A percentile compares a stretch with the other conserved stretches of the same genome.
phyloP scores from a whole-genome alignment of 2,888 invertebrate species.

The Anagyrus pseudococci region DNA sequence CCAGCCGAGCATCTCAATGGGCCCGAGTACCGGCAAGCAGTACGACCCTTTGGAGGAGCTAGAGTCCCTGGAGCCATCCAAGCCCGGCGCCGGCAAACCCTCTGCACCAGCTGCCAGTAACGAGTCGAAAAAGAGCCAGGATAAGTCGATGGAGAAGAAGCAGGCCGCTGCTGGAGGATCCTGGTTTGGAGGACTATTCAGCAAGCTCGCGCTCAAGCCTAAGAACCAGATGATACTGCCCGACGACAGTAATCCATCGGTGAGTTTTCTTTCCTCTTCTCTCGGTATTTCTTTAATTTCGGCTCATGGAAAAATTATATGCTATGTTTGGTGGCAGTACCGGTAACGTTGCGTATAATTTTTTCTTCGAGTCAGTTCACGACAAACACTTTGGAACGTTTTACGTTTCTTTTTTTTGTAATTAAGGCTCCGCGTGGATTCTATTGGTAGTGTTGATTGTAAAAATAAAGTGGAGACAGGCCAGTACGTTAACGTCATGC shows the following conservation, averaged over 20 bases:
- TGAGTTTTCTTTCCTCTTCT: slow-evolving; percentile 62
- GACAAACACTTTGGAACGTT: slow-evolving; percentile 40
- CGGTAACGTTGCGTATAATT: no score
- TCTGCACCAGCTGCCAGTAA: slow-evolving; percentile 34
- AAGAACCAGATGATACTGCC: slow-evolving; percentile 96
- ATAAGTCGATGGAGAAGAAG: slow-evolving; percentile 58
- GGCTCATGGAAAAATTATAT: no score
- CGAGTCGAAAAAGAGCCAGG: slow-evolving; percentile 36
- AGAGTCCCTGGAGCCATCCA: slow-evolving; percentile 53
- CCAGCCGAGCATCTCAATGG: slow-evolving; percentile 53
- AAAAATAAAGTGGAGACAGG: slow-evolving; percentile 47
- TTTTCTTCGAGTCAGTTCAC: not conserved
- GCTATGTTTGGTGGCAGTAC: no score
- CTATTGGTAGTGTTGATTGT: slow-evolving; percentile 52
- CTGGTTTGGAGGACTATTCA: slow-evolving; percentile 89
- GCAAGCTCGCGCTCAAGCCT: slow-evolving; percentile 80
- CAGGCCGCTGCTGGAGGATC: slow-evolving; percentile 49
- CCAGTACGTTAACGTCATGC: slow-evolving; percentile 51
- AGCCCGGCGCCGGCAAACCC: slow-evolving; percentile 20
- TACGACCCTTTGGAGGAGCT: slow-evolving; percentile 60
- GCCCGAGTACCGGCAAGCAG: slow-evolving; percentile 55
- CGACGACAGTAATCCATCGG: slow-evolving; percentile 91
- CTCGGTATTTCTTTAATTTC: no score
- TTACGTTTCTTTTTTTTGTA: slow-evolving; percentile 54
- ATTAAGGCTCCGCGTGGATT: slow-evolving; percentile 53